Conservation (phyloP, 2,888 invertebrate species). For the Schizaphis graminum region DNA sequence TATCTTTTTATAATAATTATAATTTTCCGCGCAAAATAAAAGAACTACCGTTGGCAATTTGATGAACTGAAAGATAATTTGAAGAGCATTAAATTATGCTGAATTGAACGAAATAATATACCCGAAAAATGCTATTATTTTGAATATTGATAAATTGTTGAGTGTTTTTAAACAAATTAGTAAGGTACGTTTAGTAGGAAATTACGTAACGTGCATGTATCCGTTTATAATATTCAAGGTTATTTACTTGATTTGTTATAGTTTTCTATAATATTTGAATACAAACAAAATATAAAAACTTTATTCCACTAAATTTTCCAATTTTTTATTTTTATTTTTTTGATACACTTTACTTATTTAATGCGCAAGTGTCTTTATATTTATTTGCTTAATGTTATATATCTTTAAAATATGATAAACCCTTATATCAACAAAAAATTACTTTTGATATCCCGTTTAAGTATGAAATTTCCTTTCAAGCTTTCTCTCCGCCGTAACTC, state of each 20-base stretch:
- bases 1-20: neutral
- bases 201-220: neutral
- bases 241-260: neutral
- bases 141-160: neutral
- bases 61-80: neutral
- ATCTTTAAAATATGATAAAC: constrained; percentile 8
- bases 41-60: neutral
- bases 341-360: neutral
- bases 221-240: neutral
- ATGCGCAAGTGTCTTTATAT: neutral
- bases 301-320: neutral
- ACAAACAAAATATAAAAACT: neutral
- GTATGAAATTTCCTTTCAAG: neutral
- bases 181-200: neutral
- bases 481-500: neutral
- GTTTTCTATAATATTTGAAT: neutral
- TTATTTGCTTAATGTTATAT: neutral
- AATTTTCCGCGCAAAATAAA: neutral
- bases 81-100: neutral
- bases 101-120: neutral
- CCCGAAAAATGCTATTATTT: neutral
- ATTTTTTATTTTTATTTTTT: neutral
- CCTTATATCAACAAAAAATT: constrained; percentile 6
- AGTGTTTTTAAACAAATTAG: neutral
- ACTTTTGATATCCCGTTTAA: neutral